phyloP scores from a whole-genome alignment of 2,797 vertebrate species.

The Epinephelus malabaricus region DNA sequence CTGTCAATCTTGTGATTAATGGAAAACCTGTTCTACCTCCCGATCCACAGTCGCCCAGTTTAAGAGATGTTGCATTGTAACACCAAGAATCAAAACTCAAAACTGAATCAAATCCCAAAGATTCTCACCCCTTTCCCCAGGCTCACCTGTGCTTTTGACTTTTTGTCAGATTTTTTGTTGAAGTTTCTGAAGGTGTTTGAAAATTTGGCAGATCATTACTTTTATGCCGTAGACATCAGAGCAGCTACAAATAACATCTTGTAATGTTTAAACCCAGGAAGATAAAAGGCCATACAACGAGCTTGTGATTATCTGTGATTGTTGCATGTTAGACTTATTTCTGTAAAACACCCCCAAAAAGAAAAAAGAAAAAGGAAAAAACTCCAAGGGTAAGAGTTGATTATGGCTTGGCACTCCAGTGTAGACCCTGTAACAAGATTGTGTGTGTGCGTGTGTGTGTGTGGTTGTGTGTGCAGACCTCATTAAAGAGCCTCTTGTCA shows the following conservation, averaged over 20 bases:
- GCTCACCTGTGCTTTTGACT: not conserved
- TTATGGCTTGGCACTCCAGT: not conserved
- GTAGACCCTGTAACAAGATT: conserved; percentile 5
- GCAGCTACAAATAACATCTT: not conserved
- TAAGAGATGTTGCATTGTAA: no score
- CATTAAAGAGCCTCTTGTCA: conserved; percentile 49
- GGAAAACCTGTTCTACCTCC: no score
- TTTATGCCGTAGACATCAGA: no score
- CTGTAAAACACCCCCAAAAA: not conserved
- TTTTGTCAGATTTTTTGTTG: not conserved
- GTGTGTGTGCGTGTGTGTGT: not conserved
- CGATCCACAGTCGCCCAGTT: no score
- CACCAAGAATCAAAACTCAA: no score
- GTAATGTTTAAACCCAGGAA: not conserved
- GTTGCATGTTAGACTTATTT: not conserved
- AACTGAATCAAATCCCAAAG: no score
- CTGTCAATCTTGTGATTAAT: no score
- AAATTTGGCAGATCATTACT: not conserved
- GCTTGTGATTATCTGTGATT: not conserved
- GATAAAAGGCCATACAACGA: not conserved
- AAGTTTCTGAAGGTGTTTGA: not conserved
- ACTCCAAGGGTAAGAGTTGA: conserved; percentile 20
- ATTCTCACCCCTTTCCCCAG: not conserved
- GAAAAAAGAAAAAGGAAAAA: not conserved
- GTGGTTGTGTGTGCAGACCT: conserved; percentile 17